Base-by-base conservation (phyloP, 1,140 invertebrate species). In the Pseudomyrmex flavicornis region DNA sequence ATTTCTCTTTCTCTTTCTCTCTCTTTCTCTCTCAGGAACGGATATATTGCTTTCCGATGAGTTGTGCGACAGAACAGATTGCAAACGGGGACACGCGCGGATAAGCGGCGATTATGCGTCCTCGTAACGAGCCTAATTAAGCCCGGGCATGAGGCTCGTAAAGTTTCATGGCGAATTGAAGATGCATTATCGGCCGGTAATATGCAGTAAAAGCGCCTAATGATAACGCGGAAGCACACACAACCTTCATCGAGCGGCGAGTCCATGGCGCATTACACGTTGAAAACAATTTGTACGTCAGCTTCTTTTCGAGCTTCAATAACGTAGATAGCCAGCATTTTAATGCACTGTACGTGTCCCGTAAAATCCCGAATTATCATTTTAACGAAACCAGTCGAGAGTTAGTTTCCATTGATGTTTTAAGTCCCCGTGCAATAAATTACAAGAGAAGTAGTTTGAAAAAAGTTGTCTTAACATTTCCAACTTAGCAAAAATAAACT, bases 201-300 rank as follows among this genome's bases (percentile, higher is more conserved):
- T 76, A 76, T 76, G 74, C 74, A 76, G 74, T 76, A 65, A 76
- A 76, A 76, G 17, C 48, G 12, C 26, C n/a, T 76, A 76, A 76
- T 76, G 74, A 76, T 56, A 76, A 63, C 74, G 61, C 46, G 46
- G 26, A 22, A 26, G 65, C 35, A 20, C 58, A 20, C 58, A 12
- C 58, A 26, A 26, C 3, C 61, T 54, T 76, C 73, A 61, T 76
- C 48, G 15, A 76, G 26, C 62, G 35, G 46, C 72, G 44, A 35
- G 58, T 12, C 50, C 50, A 52, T 13, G 9, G 13, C 13, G 9
- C 12, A 52, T 12, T 13, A 52, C 13, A 52, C 13, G 50, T 52
- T 52, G 50, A 52, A 52, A 52, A 52, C 13, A 52, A 52, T 52
- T 52, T 72, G 68, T 58, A 44, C 54, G 2, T 73, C 44, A 59